These are phyloP conservation scores for Nematolebias whitei DNA, from an alignment of 2,113 vertebrate genomes.

Conservation along the genomic window DNA sequence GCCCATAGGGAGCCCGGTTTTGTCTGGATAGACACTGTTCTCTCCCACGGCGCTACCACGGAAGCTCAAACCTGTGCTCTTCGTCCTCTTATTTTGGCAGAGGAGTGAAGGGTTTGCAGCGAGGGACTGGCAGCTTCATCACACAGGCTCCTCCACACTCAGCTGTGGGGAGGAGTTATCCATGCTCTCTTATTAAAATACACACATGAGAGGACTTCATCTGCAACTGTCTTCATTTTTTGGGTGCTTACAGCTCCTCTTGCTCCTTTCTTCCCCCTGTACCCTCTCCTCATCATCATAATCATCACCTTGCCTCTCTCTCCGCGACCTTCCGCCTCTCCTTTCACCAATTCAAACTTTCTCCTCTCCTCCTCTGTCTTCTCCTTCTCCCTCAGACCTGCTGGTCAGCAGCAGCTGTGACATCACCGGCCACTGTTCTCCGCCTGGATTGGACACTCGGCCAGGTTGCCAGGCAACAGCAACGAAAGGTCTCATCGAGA, in stretches of 20 bases:
- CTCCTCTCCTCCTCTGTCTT: conserved; percentile 48
- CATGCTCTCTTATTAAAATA: neutral
- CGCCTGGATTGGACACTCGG: conserved; percentile 81
- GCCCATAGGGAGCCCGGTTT: conserved; percentile 66
- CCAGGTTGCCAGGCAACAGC: conserved; percentile 85
- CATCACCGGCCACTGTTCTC: conserved; percentile 83
- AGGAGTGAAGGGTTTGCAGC: conserved; percentile 18
- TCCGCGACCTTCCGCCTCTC: conserved; percentile 22
- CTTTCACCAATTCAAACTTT: conserved; percentile 63
- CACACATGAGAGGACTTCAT: conserved; percentile 12
- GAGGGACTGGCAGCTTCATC: conserved; percentile 25
- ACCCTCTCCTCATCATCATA: conserved; percentile 51
- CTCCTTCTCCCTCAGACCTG: conserved; percentile 60
- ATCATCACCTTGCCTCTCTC: conserved; percentile 37
- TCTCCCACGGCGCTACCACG: conserved; percentile 68
- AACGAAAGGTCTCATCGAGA: conserved; percentile 82
- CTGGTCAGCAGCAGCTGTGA: conserved; percentile 84
- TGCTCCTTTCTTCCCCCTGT: conserved; percentile 19
- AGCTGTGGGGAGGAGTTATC: neutral
- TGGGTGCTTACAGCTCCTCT: neutral
- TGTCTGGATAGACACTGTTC: conserved; percentile 67
- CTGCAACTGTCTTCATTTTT: neutral
- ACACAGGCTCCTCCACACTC: no score
- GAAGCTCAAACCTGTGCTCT: conserved; percentile 62
- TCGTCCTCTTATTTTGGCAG: conserved; percentile 23